These are phyloP conservation scores for Pseudomyrmex flavicornis DNA, from an alignment of 1,140 invertebrate species.

Conservation along the genomic window DNA sequence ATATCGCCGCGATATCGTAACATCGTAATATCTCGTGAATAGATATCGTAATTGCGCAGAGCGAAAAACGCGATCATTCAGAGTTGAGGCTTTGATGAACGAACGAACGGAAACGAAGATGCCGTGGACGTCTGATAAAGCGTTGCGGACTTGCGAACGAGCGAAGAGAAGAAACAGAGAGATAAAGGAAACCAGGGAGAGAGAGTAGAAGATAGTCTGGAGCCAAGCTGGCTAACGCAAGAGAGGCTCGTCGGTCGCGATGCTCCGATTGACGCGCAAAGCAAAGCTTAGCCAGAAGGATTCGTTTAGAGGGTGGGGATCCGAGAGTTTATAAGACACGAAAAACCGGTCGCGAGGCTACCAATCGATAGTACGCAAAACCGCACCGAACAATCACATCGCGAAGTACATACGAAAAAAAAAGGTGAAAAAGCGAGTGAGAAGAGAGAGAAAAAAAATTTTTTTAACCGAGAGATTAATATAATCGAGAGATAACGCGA, in stretches of 20 bases:
- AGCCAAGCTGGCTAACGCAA: constrained; percentile 83
- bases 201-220: constrained; percentile 74
- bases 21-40: constrained; percentile 33
- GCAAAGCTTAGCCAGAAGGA: not conserved
- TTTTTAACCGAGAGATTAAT: not conserved
- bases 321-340: constrained; percentile 83
- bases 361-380: constrained; percentile 83
- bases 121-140: not conserved
- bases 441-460: not conserved
- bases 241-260: constrained; percentile 79
- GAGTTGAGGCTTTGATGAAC: not conserved
- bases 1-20: constrained; percentile 29
- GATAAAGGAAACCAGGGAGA: constrained; percentile 27
- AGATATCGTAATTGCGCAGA: constrained; percentile 41
- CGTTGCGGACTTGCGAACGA: not conserved
- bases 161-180: constrained; percentile 25
- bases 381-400: constrained; percentile 73
- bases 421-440: not conserved
- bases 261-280: constrained; percentile 69
- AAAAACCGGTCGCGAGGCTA: constrained; percentile 72
- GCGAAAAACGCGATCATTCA: constrained; percentile 49
- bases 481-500: not conserved
- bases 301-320: constrained; percentile 78
- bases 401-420: constrained; percentile 36
- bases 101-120: not conserved